Evolutionary conservation across 2,113 vertebrate genomes (phyloP), one percentile per base, ranked within the genome.

Genomic region (Pithys albifrons): DNA sequence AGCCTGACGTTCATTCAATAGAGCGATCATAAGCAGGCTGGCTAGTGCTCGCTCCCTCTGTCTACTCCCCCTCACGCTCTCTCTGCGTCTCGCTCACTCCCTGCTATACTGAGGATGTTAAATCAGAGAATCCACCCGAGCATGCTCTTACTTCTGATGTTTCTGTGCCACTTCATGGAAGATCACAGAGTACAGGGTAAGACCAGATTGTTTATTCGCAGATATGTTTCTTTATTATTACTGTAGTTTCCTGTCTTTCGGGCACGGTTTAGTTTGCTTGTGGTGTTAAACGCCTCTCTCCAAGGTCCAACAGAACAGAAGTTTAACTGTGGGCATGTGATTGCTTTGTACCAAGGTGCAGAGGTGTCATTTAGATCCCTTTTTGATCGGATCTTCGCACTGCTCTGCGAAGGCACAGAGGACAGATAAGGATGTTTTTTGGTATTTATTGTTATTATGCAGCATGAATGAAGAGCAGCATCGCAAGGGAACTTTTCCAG

Each of bases 1-100:
- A 98, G 98, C 98, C 99, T 98, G 98, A 99, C 99, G 98, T 99
- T 99, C 99, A 99, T 99, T 99, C 99, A 99, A 99, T 99, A 98
- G 98, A 98, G 99, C 98, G 98, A 98, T 98, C 98, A 98, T 98
- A 98, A 98, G 98, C 98, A 98, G 98, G 97, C 90, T 94, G 96
- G 59, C 86, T 66, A 64, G 87, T 70, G 89, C 98, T 98, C 98
- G 97, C 98, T 98, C 93, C 97, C 95, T 98, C 98, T 98, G 96
- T 94, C 94, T 97, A 97, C 98, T 97, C 97, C 96, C 89, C 97
- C 98, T 96, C 97, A 97, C 98, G 98, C 98, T 97, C 96, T 87
- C 88, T 80, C 96, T 90, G 96, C 88, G 58, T 70, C 92, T 96
- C 89, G 73, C 94, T 94, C 94, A 93, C 95, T 95, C 92, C 22